phyloP scores from a whole-genome alignment of 2,113 vertebrate genomes.

The Chaetorhynchus papuensis region DNA sequence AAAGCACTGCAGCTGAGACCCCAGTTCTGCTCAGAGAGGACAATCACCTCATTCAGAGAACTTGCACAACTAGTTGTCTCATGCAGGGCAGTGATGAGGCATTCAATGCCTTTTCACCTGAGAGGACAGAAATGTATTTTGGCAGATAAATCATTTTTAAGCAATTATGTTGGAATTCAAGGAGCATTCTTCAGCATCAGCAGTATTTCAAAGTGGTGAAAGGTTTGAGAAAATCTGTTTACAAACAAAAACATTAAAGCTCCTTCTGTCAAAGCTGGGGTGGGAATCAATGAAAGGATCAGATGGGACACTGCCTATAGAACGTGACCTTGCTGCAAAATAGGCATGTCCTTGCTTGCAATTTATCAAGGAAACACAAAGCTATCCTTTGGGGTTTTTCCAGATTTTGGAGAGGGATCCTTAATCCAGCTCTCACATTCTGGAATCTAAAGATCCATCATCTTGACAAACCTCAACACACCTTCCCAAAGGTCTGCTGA shows the following conservation, averaged over 20 bases:
- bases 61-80: not conserved
- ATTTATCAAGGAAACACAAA: not conserved
- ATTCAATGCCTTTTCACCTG: not conserved
- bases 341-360: not conserved
- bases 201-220: not conserved
- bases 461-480: not conserved
- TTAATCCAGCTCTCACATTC: not conserved
- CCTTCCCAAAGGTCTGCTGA: not conserved
- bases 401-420: not conserved
- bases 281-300: not conserved
- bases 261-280: not conserved
- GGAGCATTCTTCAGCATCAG: not conserved
- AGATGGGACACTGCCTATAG: not conserved
- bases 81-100: not conserved
- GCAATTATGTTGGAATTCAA: slow-evolving; percentile 17
- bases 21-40: not conserved
- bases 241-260: slow-evolving; percentile 1
- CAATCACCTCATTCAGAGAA: not conserved
- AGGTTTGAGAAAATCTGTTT: not conserved
- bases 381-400: not conserved
- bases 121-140: not conserved
- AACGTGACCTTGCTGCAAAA: not conserved
- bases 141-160: not conserved
- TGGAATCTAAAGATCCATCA: not conserved
- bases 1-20: not conserved